Percentiles rank a stretch among this genome's conserved stretches.
These are phyloP conservation scores for Adoxophyes honmai DNA, from an alignment of 1,140 invertebrate species.

Conservation along the genomic window DNA sequence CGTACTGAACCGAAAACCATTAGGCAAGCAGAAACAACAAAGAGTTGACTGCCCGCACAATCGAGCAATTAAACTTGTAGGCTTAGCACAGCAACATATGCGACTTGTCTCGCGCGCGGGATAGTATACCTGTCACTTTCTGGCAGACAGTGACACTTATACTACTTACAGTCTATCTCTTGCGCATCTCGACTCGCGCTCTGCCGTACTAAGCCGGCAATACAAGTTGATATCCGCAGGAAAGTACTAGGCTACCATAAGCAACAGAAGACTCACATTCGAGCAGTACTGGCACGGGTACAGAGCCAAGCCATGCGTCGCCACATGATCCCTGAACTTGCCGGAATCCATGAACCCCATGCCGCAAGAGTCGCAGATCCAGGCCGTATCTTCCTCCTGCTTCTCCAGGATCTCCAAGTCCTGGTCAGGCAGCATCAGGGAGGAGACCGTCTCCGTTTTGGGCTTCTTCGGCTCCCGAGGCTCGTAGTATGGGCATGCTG, in stretches of 20 bases:
- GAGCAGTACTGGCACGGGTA: constrained; percentile 53
- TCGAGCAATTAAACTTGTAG: no score
- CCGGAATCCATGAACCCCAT: constrained; percentile 31
- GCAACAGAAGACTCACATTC: constrained; percentile 32
- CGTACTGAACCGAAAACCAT: no score
- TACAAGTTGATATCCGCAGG: no score
- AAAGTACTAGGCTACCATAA: not conserved
- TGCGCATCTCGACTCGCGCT: no score
- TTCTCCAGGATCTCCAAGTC: not conserved
- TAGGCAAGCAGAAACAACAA: no score
- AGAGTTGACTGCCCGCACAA: no score
- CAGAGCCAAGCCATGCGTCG: constrained; percentile 40
- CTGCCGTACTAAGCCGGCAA: no score
- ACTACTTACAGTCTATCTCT: no score
- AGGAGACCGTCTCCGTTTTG: constrained; percentile 22
- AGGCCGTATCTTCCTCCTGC: constrained; percentile 1
- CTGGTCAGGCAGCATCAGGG: not conserved
- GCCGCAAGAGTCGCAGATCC: constrained; percentile 60
- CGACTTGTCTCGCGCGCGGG: no score
- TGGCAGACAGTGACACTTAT: no score
- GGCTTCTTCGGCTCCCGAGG: constrained; percentile 50
- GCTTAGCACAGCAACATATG: no score
- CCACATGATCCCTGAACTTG: constrained; percentile 42
- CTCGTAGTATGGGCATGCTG: constrained; percentile 64
- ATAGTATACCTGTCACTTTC: no score